Evolutionary conservation across 2,888 invertebrate genomes (phyloP).

Genomic region (Drepanosiphum platanoidis): DNA sequence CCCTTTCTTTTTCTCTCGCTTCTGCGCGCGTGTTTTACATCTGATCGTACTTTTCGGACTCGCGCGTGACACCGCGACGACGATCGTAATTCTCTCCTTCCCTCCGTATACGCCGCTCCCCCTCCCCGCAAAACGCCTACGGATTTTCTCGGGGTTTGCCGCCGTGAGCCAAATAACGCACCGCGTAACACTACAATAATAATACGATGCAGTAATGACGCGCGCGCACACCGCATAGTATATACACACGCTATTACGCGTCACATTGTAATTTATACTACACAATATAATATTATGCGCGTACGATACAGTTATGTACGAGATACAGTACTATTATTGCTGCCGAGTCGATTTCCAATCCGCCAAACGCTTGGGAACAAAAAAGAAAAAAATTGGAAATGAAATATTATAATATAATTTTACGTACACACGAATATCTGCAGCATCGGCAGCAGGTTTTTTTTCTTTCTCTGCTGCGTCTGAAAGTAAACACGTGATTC

Average conservation of each 20-base stretch:
- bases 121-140: background rate
- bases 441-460: slow-evolving; percentile 12
- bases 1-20: background rate
- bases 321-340: background rate
- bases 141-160: background rate
- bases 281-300: background rate
- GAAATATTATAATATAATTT: background rate
- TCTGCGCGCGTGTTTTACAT: too few species aligned
- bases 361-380: background rate
- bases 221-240: too few species aligned
- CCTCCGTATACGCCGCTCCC: too few species aligned
- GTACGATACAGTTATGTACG: too few species aligned
- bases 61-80: too few species aligned
- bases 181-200: too few species aligned
- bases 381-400: background rate
- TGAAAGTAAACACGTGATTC: slow-evolving; percentile 46
- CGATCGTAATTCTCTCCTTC: too few species aligned
- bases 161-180: background rate
- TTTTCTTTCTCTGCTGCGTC: background rate
- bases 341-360: background rate
- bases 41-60: too few species aligned
- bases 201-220: too few species aligned
- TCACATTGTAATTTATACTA: too few species aligned
- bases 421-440: background rate
- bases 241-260: background rate